Percentiles rank a stretch among this genome's conserved stretches.
Conservation (phyloP, 2,888 invertebrate species). For the Gisinianus flammeolus region DNA sequence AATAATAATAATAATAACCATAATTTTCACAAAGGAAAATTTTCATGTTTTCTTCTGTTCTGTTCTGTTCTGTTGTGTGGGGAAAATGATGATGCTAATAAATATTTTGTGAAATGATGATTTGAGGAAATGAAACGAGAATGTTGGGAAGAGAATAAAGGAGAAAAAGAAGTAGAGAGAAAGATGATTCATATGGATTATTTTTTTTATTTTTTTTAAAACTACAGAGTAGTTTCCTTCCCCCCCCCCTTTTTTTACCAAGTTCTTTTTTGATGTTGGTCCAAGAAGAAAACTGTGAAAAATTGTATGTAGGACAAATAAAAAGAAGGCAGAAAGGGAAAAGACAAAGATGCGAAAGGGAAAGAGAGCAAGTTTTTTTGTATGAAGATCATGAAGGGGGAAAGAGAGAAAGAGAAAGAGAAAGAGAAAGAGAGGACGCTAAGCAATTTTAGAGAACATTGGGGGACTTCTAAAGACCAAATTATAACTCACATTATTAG, state of each 20-base stretch:
- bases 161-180: background rate
- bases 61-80: too few relatives aligned
- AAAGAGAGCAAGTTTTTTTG: background rate
- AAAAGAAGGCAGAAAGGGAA: background rate
- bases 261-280: background rate
- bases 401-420: too few relatives aligned
- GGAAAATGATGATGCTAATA: too few relatives aligned
- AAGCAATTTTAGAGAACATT: conserved; percentile 24
- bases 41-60: too few relatives aligned
- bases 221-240: too few relatives aligned
- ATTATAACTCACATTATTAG: conserved; percentile 33
- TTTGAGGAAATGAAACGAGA: too few relatives aligned
- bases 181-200: background rate
- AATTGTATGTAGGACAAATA: background rate
- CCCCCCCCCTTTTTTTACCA: too few relatives aligned
- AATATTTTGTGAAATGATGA: too few relatives aligned
- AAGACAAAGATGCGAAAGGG: background rate
- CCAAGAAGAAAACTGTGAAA: background rate
- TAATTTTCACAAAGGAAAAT: too few relatives aligned
- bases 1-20: too few relatives aligned
- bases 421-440: conserved; percentile 3
- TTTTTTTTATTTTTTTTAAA: background rate
- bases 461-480: conserved; percentile 27
- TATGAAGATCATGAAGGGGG: background rate
- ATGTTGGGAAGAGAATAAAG: too few relatives aligned